Percentiles rank a stretch among this genome's conserved stretches.
Evolutionary conservation across 2,113 vertebrate species (phyloP).

Genomic region (Tetrao urogallus): DNA sequence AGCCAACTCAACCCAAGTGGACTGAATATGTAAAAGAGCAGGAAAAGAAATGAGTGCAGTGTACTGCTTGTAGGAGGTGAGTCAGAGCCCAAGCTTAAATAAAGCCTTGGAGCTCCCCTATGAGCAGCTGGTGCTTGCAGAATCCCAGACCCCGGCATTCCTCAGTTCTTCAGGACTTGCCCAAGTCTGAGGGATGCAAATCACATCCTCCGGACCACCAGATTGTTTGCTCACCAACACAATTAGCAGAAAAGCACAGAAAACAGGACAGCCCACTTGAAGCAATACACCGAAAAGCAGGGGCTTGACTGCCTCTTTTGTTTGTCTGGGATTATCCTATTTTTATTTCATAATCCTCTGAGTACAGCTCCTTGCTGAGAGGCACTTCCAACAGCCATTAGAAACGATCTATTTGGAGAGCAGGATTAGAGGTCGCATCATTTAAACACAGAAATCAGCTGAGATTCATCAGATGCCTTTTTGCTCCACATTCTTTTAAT

Average conservation of each 20-base stretch:
- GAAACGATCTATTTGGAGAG: neutral
- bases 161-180: neutral
- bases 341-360: constrained; percentile 15
- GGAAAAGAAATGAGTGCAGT: neutral
- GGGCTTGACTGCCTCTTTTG: neutral
- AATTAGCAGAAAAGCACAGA: neutral
- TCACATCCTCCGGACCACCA: neutral
- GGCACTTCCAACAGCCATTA: neutral
- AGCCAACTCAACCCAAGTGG: neutral
- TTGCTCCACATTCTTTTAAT: neutral
- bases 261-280: neutral
- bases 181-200: neutral
- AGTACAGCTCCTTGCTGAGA: neutral
- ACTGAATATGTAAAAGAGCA: neutral
- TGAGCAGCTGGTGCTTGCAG: fast-evolving
- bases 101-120: neutral
- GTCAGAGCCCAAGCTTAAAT: neutral
- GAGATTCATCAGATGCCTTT: neutral
- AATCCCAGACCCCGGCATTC: neutral
- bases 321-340: constrained; percentile 16
- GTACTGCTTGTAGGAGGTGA: neutral
- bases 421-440: neutral
- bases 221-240: neutral
- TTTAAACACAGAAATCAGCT: neutral
- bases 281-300: neutral